Conservation (phyloP, 2,888 invertebrate genomes). For the Polydrusus tereticollis region DNA sequence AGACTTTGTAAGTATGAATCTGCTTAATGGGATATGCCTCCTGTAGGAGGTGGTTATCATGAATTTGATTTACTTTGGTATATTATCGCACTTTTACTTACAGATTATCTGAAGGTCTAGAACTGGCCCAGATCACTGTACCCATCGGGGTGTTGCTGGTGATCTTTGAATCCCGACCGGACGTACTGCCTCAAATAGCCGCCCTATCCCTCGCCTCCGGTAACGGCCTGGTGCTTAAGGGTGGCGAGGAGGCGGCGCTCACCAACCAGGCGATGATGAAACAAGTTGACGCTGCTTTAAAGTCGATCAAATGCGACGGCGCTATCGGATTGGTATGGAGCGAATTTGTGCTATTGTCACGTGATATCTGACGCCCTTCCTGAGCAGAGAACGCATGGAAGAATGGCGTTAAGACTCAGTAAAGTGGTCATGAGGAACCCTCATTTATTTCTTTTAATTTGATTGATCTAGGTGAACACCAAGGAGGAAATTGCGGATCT, state of each 20-base stretch:
- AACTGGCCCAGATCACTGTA: constrained; percentile 92
- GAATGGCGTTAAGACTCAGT: too few relatives aligned
- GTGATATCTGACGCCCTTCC: not conserved
- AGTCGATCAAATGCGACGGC: constrained; percentile 84
- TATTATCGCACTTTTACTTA: not conserved
- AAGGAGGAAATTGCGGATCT: constrained; percentile 97
- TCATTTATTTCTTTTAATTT: too few relatives aligned
- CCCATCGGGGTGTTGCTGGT: constrained; percentile 98
- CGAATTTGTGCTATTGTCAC: not conserved
- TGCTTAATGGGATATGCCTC: too few relatives aligned
- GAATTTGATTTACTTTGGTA: too few relatives aligned
- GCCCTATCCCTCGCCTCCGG: constrained; percentile 97
- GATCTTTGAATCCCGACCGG: constrained; percentile 98
- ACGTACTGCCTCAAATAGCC: constrained; percentile 97
- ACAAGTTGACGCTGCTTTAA: constrained; percentile 90
- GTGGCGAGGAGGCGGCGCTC: constrained; percentile 94
- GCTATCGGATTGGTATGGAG: constrained; percentile 84
- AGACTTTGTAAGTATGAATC: constrained; percentile 53
- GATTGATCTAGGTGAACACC: constrained; percentile 75
- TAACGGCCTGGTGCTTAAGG: constrained; percentile 95
- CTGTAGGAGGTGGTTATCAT: too few relatives aligned
- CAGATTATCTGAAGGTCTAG: constrained; percentile 72
- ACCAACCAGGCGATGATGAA: constrained; percentile 93
- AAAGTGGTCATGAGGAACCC: too few relatives aligned
- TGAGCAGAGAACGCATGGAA: not conserved